phyloP scores from a whole-genome alignment of 2,888 invertebrate genomes.

The Ceriagrion tenellum region DNA sequence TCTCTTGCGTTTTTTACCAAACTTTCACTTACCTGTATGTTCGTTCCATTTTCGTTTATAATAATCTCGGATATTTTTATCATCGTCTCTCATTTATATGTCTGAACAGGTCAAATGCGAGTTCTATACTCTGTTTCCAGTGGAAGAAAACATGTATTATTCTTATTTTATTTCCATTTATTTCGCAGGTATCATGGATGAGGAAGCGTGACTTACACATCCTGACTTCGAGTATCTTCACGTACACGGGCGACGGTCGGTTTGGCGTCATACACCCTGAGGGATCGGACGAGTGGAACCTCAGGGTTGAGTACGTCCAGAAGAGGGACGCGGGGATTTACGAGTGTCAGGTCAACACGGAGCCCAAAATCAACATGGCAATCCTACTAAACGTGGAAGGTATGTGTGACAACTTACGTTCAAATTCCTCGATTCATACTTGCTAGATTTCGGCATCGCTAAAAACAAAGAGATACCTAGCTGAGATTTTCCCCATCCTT shows the following conservation, averaged over 20 bases:
- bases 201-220: slow-evolving; percentile 90
- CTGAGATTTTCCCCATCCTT: not conserved
- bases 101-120: too few species aligned
- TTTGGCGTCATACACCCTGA: slow-evolving; percentile 92
- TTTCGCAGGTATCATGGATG: slow-evolving; percentile 89
- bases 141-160: too few species aligned
- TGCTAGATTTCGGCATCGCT: not conserved
- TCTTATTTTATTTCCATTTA: slow-evolving; percentile 35
- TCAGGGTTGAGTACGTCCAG: slow-evolving; percentile 91
- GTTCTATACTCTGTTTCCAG: too few species aligned
- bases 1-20: too few species aligned
- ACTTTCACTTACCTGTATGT: too few species aligned
- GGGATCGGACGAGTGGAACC: slow-evolving; percentile 92
- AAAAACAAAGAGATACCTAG: not conserved
- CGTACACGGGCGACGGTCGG: slow-evolving; percentile 92
- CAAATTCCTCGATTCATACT: not conserved
- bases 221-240: slow-evolving; percentile 90
- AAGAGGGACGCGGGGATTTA: slow-evolving; percentile 91
- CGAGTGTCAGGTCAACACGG: slow-evolving; percentile 94
- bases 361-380: slow-evolving; percentile 93
- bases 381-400: slow-evolving; percentile 90
- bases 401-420: slow-evolving; percentile 76
- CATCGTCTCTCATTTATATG: too few species aligned
- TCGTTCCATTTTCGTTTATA: too few species aligned
- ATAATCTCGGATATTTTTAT: too few species aligned